Evolutionary conservation across 1,140 invertebrate species (phyloP), one percentile per base, ranked within the genome.

Genomic region (Melanaphis sacchari): DNA sequence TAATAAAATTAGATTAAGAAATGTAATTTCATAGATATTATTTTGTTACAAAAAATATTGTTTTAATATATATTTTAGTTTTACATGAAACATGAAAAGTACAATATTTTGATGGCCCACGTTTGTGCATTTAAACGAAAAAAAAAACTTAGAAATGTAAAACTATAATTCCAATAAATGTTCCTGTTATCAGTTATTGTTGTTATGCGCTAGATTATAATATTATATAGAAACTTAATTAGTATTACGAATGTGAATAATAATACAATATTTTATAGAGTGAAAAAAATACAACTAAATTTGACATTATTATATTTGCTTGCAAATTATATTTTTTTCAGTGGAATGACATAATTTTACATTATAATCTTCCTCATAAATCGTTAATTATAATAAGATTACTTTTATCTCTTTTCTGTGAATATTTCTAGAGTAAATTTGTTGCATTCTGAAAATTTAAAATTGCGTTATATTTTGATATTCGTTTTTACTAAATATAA

Each of bases 391-490:
- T 54, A 26, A 41, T 43, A 18, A 90, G 88, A 59, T 90, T 26
- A 90, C 1, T 59, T 54, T 90, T 90, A 90, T 90, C 88, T 90
- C 41, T 38, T 59, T 59, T 54, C 49, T 36, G 52, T 11, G 88
- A 90, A 90, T 90, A 43, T 54, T 59, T 66, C 52, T 41, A 66
- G 36, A 41, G 31, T 6, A 90, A 26, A 90, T n/a, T n/a, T n/a
- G 41, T 90, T 24, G 15, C 38, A 66, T 90, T 90, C 52, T 40
- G n/a, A 66, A 66, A 59, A 52, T 89, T 89, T 89, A 9, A 52
- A 89, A 90, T 66, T 66, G 21, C 52, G 38, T 90, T 40, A 43
- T 59, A 11, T 88, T 36, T 36, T 38, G 9, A n/a, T 5, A n/a
- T 43, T 87, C 31, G n/a, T 22, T 52, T 49, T 88, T 36, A 88